Evolutionary conservation across 2,113 vertebrate species (phyloP).

Genomic region (Apteryx owenii): DNA sequence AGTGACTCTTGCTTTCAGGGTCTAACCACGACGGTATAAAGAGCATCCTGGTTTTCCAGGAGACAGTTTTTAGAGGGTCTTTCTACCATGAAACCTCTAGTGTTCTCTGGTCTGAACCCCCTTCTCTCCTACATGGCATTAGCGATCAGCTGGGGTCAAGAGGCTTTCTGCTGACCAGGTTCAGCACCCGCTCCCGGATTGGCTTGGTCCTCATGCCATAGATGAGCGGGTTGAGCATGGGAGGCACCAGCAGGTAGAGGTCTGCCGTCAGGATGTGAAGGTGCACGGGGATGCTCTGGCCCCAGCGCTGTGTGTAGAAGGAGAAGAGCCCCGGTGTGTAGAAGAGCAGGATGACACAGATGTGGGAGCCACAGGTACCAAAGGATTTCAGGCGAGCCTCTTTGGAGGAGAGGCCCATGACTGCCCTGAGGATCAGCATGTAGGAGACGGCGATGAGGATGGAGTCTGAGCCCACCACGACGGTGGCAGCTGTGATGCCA

Average conservation of each 20-base stretch:
- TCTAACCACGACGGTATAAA: background rate
- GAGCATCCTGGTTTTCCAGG: background rate
- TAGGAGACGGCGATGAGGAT: conserved; percentile 59
- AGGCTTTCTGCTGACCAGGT: background rate
- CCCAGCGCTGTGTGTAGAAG: background rate
- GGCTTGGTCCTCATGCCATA: background rate
- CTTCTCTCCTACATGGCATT: background rate
- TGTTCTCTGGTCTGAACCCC: background rate
- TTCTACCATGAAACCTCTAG: background rate
- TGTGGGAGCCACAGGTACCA: conserved; percentile 54
- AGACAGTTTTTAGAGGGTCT: background rate
- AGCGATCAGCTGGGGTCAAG: background rate
- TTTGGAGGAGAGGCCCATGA: conserved; percentile 42
- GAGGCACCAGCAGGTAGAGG: background rate
- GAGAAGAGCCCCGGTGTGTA: background rate
- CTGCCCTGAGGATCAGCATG: conserved; percentile 41
- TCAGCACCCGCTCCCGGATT: background rate
- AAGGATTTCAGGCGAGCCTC: conserved; percentile 61
- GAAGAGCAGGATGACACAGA: conserved; percentile 42
- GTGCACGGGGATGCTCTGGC: background rate
- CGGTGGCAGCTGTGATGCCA: background rate
- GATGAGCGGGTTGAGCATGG: background rate
- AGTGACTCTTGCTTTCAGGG: background rate
- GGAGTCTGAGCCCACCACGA: background rate
- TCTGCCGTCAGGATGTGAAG: background rate